These are phyloP conservation scores for Caenorhabditis virilis DNA, from an alignment of 2,888 invertebrate species.

Conservation along the genomic window DNA sequence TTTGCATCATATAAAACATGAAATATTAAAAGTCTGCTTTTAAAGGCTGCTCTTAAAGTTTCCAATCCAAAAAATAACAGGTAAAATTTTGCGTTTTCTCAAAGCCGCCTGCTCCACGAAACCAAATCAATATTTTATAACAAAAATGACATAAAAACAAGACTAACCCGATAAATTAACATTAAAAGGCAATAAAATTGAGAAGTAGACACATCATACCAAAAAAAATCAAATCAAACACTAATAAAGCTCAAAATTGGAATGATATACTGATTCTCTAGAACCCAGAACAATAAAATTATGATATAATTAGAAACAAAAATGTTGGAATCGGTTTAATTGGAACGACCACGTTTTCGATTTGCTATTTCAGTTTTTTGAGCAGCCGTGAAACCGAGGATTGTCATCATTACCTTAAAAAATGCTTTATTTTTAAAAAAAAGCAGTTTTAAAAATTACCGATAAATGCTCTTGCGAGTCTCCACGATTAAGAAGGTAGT, in stretches of 20 bases:
- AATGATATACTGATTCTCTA: slow-evolving; percentile 23
- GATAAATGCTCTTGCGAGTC: slow-evolving; percentile 85
- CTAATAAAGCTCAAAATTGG: slow-evolving; percentile 31
- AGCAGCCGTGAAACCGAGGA: slow-evolving; percentile 73
- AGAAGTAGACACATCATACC: too few species aligned
- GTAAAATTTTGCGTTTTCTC: not conserved
- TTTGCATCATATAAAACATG: not conserved
- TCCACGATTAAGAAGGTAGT: slow-evolving; percentile 82
- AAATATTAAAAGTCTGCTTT: not conserved
- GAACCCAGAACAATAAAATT: too few species aligned
- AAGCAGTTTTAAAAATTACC: slow-evolving; percentile 21
- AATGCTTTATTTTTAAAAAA: slow-evolving; percentile 1
- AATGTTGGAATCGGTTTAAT: slow-evolving; percentile 8
- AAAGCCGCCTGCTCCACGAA: not conserved
- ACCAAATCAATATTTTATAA: not conserved
- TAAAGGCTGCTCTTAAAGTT: not conserved
- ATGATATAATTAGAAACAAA: not conserved
- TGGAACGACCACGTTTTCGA: slow-evolving; percentile 34
- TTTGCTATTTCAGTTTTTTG: slow-evolving; percentile 63
- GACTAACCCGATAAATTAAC: too few species aligned
- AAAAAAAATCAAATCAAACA: not conserved
- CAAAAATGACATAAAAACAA: not conserved
- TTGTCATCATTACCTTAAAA: slow-evolving; percentile 83
- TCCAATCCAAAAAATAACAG: not conserved
- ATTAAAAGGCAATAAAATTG: too few species aligned